Percentiles rank a stretch among this genome's conserved stretches.
Evolutionary conservation across 2,113 vertebrate species (phyloP).

Genomic region (Apus apus): DNA sequence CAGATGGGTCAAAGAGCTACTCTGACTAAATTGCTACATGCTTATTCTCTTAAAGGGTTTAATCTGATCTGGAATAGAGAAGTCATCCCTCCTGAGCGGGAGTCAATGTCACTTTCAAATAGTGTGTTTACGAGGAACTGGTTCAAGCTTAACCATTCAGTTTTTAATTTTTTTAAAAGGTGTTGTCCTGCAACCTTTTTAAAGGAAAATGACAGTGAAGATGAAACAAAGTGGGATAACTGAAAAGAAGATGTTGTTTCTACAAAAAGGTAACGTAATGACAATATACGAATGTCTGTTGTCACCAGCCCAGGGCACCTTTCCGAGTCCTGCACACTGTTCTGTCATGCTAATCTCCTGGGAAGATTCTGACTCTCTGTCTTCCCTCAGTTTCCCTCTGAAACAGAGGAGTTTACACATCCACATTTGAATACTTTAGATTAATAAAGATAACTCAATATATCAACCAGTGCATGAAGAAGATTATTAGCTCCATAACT

Average conservation of each 20-base stretch:
- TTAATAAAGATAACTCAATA: background rate
- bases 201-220: background rate
- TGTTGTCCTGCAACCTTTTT: background rate
- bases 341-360: background rate
- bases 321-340: background rate
- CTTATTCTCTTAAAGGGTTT: background rate
- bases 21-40: background rate
- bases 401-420: background rate
- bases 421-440: background rate
- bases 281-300: background rate
- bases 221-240: background rate
- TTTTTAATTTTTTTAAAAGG: background rate
- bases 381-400: background rate
- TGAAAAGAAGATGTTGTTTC: background rate
- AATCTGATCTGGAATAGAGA: background rate
- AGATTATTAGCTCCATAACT: background rate
- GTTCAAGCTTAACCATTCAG: background rate
- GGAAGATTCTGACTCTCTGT: background rate
- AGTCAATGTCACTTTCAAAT: background rate
- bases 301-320: background rate
- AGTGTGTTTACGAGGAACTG: background rate
- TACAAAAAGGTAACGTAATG: background rate
- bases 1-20: constrained; percentile 3
- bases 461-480: background rate
- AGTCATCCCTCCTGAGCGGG: background rate